A percentile compares a stretch with the other conserved stretches of the same genome.
phyloP scores from a whole-genome alignment of 30 jellyfish, hydroid and myxozoan genomes.

The Haliclystus octoradiatus region DNA sequence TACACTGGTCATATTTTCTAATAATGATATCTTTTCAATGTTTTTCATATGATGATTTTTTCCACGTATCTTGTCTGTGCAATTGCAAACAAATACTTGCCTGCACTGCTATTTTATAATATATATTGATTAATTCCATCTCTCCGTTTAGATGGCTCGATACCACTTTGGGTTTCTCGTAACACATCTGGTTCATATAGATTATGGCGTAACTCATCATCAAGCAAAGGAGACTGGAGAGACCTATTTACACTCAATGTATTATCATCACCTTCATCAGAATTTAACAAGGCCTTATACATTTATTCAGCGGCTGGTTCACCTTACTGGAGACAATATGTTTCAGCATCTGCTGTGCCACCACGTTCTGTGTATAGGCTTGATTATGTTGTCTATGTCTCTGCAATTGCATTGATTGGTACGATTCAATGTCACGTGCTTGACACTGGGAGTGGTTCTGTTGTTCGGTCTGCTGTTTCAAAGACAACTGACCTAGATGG shows the following conservation, averaged over 20 bases:
- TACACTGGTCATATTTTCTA: too few species aligned
- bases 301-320: constrained; percentile 84
- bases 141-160: constrained; percentile 42
- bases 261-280: constrained; percentile 27
- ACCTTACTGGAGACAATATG: constrained; percentile 94
- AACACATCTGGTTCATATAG: constrained; percentile 37
- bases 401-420: constrained; percentile 55
- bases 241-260: constrained; percentile 69
- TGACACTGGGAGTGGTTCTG: constrained; percentile 88
- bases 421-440: constrained; percentile 39
- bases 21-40: too few species aligned
- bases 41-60: too few species aligned
- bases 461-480: constrained; percentile 59
- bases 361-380: constrained; percentile 66
- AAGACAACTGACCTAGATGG: constrained; percentile 41
- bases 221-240: constrained; percentile 69
- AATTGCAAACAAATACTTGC: too few species aligned
- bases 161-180: constrained; percentile 60
- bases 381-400: constrained; percentile 58
- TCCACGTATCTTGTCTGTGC: too few species aligned
- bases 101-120: too few species aligned
- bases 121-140: too few species aligned
- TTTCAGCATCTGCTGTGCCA: constrained; percentile 44
- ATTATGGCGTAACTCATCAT: constrained; percentile 58
- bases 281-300: constrained; percentile 38